A percentile compares a stretch with the other conserved stretches of the same genome.
phyloP scores from a whole-genome alignment of 1,140 invertebrate species.

The Temnothorax longispinosus region DNA sequence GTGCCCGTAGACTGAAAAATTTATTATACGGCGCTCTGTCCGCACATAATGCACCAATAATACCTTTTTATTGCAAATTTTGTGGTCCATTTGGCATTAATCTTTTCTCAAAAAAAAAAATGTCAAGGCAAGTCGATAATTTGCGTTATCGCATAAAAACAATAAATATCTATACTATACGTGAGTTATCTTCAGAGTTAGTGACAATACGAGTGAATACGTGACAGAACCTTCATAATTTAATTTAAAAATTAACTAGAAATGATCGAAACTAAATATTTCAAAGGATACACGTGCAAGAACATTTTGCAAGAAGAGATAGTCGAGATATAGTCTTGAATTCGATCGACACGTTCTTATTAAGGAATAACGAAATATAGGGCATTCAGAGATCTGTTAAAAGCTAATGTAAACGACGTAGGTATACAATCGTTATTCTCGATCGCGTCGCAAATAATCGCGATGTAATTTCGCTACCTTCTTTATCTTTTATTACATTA shows the following conservation, averaged over 20 bases:
- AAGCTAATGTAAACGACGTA: not conserved
- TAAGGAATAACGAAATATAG: not conserved
- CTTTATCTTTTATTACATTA: not conserved
- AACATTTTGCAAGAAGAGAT: not conserved
- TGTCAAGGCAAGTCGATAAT: not conserved
- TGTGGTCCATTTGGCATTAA: not conserved
- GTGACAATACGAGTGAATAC: not conserved
- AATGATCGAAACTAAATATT: not conserved
- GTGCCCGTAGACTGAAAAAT: slow-evolving; percentile 18
- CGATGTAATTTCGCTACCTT: not conserved
- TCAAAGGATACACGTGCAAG: not conserved
- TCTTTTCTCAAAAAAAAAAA: not conserved
- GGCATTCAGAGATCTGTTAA: not conserved
- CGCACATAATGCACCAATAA: not conserved
- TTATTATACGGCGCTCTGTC: slow-evolving; percentile 9
- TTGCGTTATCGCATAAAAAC: not conserved
- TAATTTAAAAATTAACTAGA: not conserved
- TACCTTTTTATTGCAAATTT: not conserved
- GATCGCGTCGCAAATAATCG: not conserved
- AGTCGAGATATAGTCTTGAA: not conserved
- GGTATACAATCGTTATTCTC: not conserved
- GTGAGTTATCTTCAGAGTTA: not conserved
- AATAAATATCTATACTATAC: not conserved
- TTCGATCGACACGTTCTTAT: not conserved
- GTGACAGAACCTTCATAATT: not conserved